A percentile compares a stretch with the other conserved stretches of the same genome.
These are phyloP conservation scores for Caenorhabditis angaria DNA, from an alignment of 2,888 invertebrate genomes.

Conservation along the genomic window DNA sequence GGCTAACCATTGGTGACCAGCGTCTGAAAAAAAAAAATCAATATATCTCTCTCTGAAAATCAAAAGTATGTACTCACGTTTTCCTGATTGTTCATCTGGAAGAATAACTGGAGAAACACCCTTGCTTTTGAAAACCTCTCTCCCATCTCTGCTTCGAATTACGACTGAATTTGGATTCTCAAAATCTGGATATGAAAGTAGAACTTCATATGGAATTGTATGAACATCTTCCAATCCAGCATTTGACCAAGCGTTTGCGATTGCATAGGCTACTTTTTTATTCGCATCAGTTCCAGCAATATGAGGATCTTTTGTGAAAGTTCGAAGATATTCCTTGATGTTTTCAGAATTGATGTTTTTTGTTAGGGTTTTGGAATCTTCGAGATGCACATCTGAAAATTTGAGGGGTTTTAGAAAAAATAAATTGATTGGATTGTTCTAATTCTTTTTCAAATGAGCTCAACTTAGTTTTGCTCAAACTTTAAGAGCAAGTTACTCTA, in stretches of 20 bases:
- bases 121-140: slow-evolving; percentile 51
- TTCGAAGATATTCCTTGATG: slow-evolving; percentile 53
- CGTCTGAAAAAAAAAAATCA: slow-evolving; percentile 38
- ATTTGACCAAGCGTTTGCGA: slow-evolving; percentile 60
- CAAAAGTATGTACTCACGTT: slow-evolving; percentile 34
- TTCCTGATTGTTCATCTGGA: slow-evolving; percentile 66
- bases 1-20: slow-evolving; percentile 70
- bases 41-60: not conserved
- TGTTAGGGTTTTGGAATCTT: slow-evolving; percentile 26
- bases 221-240: slow-evolving; percentile 67
- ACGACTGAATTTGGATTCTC: slow-evolving; percentile 59
- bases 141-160: slow-evolving; percentile 20
- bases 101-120: slow-evolving; percentile 64
- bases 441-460: slow-evolving; percentile 7
- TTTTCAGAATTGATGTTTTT: slow-evolving; percentile 51
- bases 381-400: slow-evolving; percentile 50
- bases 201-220: slow-evolving; percentile 65
- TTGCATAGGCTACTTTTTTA: slow-evolving; percentile 62
- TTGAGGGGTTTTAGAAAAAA: too few species aligned
- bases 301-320: slow-evolving; percentile 63
- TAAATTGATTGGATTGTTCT: not conserved
- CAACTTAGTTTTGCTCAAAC: too few species aligned
- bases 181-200: slow-evolving; percentile 70
- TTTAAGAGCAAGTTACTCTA: too few species aligned
- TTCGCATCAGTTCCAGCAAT: slow-evolving; percentile 67